These are phyloP conservation scores for Drosophila eugracilis DNA, from an alignment of 1,140 invertebrate species.

Conservation along the genomic window DNA sequence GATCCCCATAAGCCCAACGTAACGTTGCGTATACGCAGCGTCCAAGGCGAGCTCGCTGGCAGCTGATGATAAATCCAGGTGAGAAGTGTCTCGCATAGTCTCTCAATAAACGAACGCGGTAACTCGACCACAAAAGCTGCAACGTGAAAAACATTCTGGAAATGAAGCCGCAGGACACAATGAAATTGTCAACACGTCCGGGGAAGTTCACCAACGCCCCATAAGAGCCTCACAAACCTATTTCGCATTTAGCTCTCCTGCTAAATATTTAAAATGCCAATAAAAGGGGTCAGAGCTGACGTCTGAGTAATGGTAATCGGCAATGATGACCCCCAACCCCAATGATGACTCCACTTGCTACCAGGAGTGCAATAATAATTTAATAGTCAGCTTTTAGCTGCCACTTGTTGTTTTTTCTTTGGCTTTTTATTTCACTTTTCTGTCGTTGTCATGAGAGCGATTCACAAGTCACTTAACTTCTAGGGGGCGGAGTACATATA, in stretches of 20 bases:
- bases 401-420: slow-evolving; percentile 22
- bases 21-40: no score
- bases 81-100: not conserved
- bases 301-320: slow-evolving; percentile 9
- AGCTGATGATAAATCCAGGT: not conserved
- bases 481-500: slow-evolving; percentile 21
- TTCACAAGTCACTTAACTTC: slow-evolving; percentile 37
- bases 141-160: slow-evolving; percentile 10
- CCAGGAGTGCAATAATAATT: slow-evolving; percentile 42
- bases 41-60: not conserved
- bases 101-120: not conserved
- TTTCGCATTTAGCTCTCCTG: slow-evolving; percentile 25
- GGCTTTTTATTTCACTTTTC: slow-evolving; percentile 46
- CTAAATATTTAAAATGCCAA: slow-evolving; percentile 75
- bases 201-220: not conserved
- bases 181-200: slow-evolving; percentile 48
- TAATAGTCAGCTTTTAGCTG: slow-evolving; percentile 9
- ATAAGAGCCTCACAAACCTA: not conserved
- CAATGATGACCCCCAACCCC: slow-evolving; percentile 31
- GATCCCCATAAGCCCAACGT: no score
- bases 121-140: slow-evolving; percentile 43
- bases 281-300: slow-evolving; percentile 21
- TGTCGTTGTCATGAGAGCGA: slow-evolving; percentile 14
- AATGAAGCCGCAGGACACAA: slow-evolving; percentile 24
- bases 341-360: slow-evolving; percentile 23